phyloP scores from a whole-genome alignment of 2,888 invertebrate genomes.

The Rhyacophila evoluta region DNA sequence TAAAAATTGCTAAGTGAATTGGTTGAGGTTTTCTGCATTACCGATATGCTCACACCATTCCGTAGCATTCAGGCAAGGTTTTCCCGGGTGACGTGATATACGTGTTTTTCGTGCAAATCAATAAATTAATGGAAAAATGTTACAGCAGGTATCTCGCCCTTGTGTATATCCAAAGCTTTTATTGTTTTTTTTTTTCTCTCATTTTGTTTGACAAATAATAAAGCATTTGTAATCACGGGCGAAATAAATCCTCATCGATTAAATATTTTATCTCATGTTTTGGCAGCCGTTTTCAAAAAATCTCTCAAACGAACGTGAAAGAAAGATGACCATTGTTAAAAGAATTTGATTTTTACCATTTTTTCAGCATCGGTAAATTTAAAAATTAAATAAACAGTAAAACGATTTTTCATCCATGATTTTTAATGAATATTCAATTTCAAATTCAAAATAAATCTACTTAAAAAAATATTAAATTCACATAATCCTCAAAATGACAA shows the following conservation, averaged over 20 bases:
- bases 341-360: too few relatives aligned
- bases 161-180: not conserved
- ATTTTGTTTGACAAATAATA: conserved; percentile 19
- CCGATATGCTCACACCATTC: not conserved
- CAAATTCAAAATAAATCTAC: too few relatives aligned
- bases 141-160: not conserved
- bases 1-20: not conserved
- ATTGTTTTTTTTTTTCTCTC: conserved; percentile 11
- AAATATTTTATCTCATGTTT: not conserved
- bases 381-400: too few relatives aligned
- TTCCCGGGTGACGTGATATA: conserved; percentile 22
- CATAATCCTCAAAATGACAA: too few relatives aligned
- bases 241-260: conserved; percentile 3
- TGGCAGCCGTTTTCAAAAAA: not conserved
- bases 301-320: too few relatives aligned
- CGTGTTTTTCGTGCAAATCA: conserved; percentile 6
- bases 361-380: too few relatives aligned
- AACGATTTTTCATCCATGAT: too few relatives aligned
- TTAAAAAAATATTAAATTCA: too few relatives aligned
- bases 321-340: too few relatives aligned
- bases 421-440: too few relatives aligned
- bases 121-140: conserved; percentile 24
- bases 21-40: not conserved
- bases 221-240: conserved; percentile 1
- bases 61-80: conserved; percentile 22